These are phyloP conservation scores for Poeciliopsis paucimaculata DNA, from an alignment of 2,797 vertebrate species.

Conservation along the genomic window DNA sequence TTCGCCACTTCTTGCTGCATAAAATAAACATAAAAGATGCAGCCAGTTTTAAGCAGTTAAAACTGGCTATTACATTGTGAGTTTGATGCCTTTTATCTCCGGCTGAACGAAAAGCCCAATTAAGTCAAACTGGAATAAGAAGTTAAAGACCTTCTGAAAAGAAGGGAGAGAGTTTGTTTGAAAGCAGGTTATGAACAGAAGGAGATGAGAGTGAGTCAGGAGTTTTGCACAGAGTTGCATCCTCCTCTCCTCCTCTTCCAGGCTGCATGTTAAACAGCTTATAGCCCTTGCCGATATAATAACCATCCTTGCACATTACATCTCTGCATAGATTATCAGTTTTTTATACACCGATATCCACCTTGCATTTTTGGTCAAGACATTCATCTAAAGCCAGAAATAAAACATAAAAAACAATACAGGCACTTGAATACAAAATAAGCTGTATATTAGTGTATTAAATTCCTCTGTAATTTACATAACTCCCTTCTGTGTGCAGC, in stretches of 20 bases:
- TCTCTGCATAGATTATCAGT: slow-evolving; percentile 25
- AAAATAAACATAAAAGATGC: neutral
- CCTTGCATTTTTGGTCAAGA: slow-evolving; percentile 14
- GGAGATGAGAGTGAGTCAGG: neutral
- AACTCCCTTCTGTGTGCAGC: slow-evolving; percentile 11
- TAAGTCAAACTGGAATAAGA: neutral
- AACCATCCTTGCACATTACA: slow-evolving; percentile 42
- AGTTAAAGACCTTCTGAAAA: neutral
- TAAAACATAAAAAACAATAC: neutral
- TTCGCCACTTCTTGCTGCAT: neutral
- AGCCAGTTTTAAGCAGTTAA: neutral
- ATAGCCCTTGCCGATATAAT: slow-evolving; percentile 36
- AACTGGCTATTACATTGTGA: neutral
- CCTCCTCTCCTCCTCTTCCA: slow-evolving; percentile 10
- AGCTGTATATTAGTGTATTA: slow-evolving; percentile 44
- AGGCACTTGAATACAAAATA: slow-evolving; percentile 13
- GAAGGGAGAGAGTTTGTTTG: neutral
- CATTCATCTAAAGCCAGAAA: slow-evolving; percentile 16
- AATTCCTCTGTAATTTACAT: slow-evolving; percentile 18
- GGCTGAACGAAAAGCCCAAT: neutral
- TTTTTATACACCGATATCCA: slow-evolving; percentile 23
- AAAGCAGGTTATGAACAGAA: neutral
- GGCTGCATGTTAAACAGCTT: slow-evolving; percentile 36
- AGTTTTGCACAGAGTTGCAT: neutral
- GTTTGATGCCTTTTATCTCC: neutral